Base-by-base conservation (phyloP, 2,113 vertebrate species). In the Hemiprocne comata region DNA sequence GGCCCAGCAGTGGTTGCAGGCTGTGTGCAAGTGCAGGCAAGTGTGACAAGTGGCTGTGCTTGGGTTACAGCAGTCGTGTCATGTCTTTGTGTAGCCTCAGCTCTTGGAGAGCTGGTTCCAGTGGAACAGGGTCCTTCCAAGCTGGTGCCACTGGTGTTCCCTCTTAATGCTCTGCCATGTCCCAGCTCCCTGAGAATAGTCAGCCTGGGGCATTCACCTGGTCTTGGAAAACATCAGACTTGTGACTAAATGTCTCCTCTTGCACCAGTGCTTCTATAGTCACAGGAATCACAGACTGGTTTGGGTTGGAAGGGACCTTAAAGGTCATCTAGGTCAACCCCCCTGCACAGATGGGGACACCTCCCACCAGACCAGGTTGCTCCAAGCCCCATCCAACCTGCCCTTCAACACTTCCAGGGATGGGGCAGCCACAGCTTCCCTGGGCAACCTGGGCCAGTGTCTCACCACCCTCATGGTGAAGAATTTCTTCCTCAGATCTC, bases 181-280 rank as follows among this genome's bases (percentile, higher is more conserved):
- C 61, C 66, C 40, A 67, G 16, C 67, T 61, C 14, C 10, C 6
- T 0, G 4, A 53, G 61, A 7, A 51, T 6, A 6, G 3, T 10
- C 51, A 15, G 18, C 34, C 34, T 36, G 82, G 23, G 17, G 12
- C 8, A 0, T 46, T 51, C 48, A 9, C 31, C 54, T 13, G 38
- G 5, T 12, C 38, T 64, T 16, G 6, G 69, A 42, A 54, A 62
- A 8, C 53, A 5, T 29, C 78, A 58, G 42, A 2, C 24, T 38
- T 2, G 0, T 8, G n/a, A 7, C 48, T 11, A 9, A 36, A 23
- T 3, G 8, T 50, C 88, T 34, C 31, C 38, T 54, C 17, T 15
- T 69, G 65, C 60, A 5, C 31, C 36, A 5, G 23, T 2, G 19
- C 31, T 33, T 15, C 14, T 46, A 1, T 87, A 24, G 40, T 42